A percentile compares a stretch with the other conserved stretches of the same genome.
Evolutionary conservation across 2,888 invertebrate species (phyloP).

Genomic region (Spialia ferax): DNA sequence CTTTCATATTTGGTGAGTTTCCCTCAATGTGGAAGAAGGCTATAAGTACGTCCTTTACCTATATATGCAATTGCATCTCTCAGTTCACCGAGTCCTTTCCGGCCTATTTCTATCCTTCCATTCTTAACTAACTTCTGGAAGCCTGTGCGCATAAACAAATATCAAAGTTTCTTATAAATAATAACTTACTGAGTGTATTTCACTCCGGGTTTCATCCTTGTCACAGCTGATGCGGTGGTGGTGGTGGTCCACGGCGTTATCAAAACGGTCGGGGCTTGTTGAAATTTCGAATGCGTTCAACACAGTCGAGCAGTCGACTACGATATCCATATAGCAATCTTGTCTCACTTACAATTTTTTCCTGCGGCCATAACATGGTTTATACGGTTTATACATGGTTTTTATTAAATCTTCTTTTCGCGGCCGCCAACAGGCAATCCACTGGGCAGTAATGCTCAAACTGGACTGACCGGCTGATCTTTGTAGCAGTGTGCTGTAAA

Average conservation of each 20-base stretch:
- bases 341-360: background rate
- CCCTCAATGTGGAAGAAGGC: slow-evolving; percentile 29
- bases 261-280: background rate
- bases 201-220: slow-evolving; percentile 10
- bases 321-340: background rate
- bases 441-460: background rate
- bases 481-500: background rate
- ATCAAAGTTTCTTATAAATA: background rate
- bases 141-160: slow-evolving; percentile 29
- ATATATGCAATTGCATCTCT: slow-evolving; percentile 21
- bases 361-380: background rate
- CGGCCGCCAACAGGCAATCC: background rate
- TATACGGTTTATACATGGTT: no score
- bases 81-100: background rate
- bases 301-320: slow-evolving; percentile 12
- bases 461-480: background rate
- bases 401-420: no score
- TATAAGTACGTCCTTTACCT: slow-evolving; percentile 26
- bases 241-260: background rate
- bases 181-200: slow-evolving; percentile 19
- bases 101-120: slow-evolving; percentile 31
- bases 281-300: slow-evolving; percentile 3
- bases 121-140: slow-evolving; percentile 39
- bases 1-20: slow-evolving; percentile 6
- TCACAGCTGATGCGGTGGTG: no score